phyloP scores from a whole-genome alignment of 1,140 invertebrate species.

The Drosophila biarmipes region DNA sequence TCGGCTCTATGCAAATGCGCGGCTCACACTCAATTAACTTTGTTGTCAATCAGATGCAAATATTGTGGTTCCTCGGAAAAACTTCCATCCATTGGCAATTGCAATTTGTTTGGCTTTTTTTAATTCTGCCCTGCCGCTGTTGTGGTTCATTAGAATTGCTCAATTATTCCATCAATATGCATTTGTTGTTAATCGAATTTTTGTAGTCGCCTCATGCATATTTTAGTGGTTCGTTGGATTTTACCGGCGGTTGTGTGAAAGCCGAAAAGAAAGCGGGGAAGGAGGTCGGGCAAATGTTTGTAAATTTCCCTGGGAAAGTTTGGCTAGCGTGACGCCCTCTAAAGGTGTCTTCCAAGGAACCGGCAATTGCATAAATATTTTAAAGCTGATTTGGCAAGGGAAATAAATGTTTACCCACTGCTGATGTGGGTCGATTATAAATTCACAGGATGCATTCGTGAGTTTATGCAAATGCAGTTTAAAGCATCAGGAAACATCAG shows the following conservation, averaged over 20 bases:
- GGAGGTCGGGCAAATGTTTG: conserved; percentile 15
- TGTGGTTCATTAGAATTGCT: conserved; percentile 80
- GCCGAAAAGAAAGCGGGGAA: conserved; percentile 15
- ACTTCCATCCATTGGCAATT: conserved; percentile 21
- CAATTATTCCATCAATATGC: conserved; percentile 84
- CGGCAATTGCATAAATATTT: conserved; percentile 38
- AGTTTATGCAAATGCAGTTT: conserved; percentile 9
- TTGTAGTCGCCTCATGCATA: conserved; percentile 66
- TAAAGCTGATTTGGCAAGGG: conserved; percentile 23
- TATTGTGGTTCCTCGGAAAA: conserved; percentile 65
- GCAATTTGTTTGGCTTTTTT: conserved; percentile 67
- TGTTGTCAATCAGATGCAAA: conserved; percentile 82
- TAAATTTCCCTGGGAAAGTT: conserved; percentile 70
- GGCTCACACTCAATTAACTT: conserved; percentile 79
- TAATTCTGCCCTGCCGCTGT: conserved; percentile 41
- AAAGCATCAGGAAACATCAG: not conserved
- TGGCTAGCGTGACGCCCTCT: conserved; percentile 57
- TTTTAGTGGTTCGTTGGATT: conserved; percentile 57
- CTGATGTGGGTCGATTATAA: not conserved
- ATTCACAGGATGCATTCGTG: not conserved
- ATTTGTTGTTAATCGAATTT: conserved; percentile 80
- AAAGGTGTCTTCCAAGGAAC: conserved; percentile 13
- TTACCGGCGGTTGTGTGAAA: conserved; percentile 17
- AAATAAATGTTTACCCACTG: conserved; percentile 12
- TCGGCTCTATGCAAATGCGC: conserved; percentile 61